Percentiles rank a stretch among this genome's conserved stretches.
Evolutionary conservation across 1,140 invertebrate genomes (phyloP).

Genomic region (Nautilus pompilius): DNA sequence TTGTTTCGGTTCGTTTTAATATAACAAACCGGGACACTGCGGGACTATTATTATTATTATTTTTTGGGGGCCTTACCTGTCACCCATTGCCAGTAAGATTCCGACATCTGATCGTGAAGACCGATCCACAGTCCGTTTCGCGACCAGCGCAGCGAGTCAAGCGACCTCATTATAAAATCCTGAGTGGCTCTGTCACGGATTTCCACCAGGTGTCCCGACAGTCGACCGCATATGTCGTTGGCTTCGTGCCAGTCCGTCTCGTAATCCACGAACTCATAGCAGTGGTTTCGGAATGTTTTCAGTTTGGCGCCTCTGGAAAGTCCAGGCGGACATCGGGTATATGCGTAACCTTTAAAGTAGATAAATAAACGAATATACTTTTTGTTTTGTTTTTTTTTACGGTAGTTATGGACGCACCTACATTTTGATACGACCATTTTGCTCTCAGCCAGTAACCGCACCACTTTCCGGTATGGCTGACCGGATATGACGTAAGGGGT

Average conservation of each 20-base stretch:
- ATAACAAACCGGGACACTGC: too few relatives aligned
- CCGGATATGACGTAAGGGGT: not conserved
- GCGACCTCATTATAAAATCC: constrained; percentile 19
- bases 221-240: constrained; percentile 5
- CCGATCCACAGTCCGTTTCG: constrained; percentile 32
- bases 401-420: too few relatives aligned
- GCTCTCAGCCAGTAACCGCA: too few relatives aligned
- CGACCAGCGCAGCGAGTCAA: constrained; percentile 15
- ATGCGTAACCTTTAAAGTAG: too few relatives aligned
- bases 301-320: constrained; percentile 8
- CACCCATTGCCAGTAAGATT: constrained; percentile 32
- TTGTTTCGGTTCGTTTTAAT: too few relatives aligned
- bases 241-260: constrained; percentile 24
- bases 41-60: not conserved
- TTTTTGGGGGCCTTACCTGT: constrained; percentile 16
- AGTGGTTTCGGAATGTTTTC: constrained; percentile 14
- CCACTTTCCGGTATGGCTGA: not conserved
- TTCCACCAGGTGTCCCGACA: constrained; percentile 22
- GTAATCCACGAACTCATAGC: constrained; percentile 16
- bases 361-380: too few relatives aligned
- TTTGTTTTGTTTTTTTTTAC: too few relatives aligned
- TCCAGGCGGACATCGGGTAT: constrained; percentile 15
- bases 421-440: too few relatives aligned
- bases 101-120: constrained; percentile 19
- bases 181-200: constrained; percentile 16